Evolutionary conservation across 1,140 invertebrate genomes (phyloP).

Genomic region (Drosophila navojoa): DNA sequence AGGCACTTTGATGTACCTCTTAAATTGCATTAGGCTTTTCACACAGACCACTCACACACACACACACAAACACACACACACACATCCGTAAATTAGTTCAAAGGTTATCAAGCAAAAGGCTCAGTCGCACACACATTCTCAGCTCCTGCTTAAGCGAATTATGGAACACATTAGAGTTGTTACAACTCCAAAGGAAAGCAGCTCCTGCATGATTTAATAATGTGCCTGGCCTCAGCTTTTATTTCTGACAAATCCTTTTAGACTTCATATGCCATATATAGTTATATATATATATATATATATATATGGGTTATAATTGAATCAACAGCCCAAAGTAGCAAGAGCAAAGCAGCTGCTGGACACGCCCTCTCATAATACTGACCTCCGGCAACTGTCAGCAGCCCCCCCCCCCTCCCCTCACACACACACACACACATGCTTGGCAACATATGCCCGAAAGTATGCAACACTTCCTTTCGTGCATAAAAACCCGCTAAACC

Average conservation of each 20-base stretch:
- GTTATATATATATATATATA: neutral
- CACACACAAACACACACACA: slow-evolving; percentile 2
- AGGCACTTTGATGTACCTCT: slow-evolving; percentile 43
- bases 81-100: slow-evolving; percentile 62
- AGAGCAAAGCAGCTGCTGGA: slow-evolving; percentile 2
- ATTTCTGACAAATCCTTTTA: slow-evolving; percentile 67
- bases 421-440: slow-evolving; percentile 12
- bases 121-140: slow-evolving; percentile 16
- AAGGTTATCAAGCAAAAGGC: slow-evolving; percentile 48
- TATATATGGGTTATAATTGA: slow-evolving; percentile 64
- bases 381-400: slow-evolving; percentile 42
- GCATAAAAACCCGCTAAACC: slow-evolving; percentile 53
- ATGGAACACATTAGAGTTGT: slow-evolving; percentile 60
- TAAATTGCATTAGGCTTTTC: slow-evolving; percentile 54
- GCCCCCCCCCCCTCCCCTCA: slow-evolving; percentile 8
- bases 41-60: slow-evolving; percentile 6
- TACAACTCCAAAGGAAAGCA: slow-evolving; percentile 40
- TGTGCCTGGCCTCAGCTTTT: slow-evolving; percentile 16
- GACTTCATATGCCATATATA: slow-evolving; percentile 8
- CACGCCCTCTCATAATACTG: slow-evolving; percentile 40
- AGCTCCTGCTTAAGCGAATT: slow-evolving; percentile 62
- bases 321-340: slow-evolving; percentile 34
- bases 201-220: slow-evolving; percentile 65
- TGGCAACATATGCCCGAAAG: slow-evolving; percentile 41
- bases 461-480: slow-evolving; percentile 57